These are phyloP conservation scores for Bucorvus abyssinicus DNA, from an alignment of 2,797 vertebrate genomes.

Conservation along the genomic window DNA sequence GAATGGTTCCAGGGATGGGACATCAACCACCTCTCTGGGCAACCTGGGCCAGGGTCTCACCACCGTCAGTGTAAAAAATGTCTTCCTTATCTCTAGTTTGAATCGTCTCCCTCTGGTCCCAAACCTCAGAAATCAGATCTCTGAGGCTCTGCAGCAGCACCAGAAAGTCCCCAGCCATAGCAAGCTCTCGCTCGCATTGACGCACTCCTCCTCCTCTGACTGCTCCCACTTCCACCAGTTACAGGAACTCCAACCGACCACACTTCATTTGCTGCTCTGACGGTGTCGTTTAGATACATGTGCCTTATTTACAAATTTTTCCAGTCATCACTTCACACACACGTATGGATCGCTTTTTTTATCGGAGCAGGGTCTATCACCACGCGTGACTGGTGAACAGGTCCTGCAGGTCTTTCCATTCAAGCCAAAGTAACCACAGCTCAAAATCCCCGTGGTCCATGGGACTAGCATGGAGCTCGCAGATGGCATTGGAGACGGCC, in stretches of 20 bases:
- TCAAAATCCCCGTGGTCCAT: not conserved
- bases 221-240: not conserved
- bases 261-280: not conserved
- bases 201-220: not conserved
- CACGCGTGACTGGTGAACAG: not conserved
- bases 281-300: not conserved
- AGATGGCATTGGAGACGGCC: fast-evolving
- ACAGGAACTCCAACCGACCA: not conserved
- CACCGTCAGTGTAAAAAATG: not conserved
- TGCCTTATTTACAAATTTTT: not conserved
- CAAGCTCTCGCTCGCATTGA: fast-evolving
- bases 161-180: not conserved
- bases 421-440: not conserved
- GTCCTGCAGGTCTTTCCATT: not conserved
- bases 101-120: not conserved
- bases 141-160: not conserved
- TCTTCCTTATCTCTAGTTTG: not conserved
- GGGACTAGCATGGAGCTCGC: not conserved
- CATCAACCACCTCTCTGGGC: not conserved
- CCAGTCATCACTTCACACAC: not conserved
- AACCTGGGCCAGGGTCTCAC: not conserved
- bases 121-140: not conserved
- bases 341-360: not conserved
- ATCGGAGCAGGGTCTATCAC: not conserved
- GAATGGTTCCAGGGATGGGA: not conserved